Evolutionary conservation across 2,113 vertebrate species (phyloP).

Genomic region (Neogobius melanostomus): DNA sequence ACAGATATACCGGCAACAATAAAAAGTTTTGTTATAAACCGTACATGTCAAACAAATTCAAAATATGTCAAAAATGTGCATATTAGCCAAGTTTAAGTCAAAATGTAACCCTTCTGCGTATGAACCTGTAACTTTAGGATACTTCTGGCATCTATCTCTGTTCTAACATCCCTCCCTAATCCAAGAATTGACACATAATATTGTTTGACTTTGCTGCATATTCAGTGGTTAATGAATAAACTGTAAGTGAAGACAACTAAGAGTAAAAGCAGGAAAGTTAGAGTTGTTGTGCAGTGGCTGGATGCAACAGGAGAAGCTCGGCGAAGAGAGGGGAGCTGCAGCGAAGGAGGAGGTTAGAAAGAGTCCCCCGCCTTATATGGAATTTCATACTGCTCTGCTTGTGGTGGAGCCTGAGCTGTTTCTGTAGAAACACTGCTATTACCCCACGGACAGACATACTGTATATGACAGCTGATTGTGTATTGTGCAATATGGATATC

Average conservation of each 20-base stretch:
- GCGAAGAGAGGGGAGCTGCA: constrained; percentile 33
- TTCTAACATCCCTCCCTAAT: no score
- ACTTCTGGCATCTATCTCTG: no score
- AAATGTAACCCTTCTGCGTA: no score
- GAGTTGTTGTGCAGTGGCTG: constrained; percentile 35
- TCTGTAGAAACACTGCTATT: constrained; percentile 35
- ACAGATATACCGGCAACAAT: no score
- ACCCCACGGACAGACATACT: constrained; percentile 15
- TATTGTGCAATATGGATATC: constrained; percentile 20
- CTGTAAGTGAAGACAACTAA: background rate
- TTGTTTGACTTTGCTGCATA: background rate
- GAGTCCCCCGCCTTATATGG: constrained; percentile 77
- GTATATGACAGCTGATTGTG: constrained; percentile 18
- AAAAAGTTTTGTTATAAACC: no score
- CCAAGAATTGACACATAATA: no score
- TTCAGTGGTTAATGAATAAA: background rate
- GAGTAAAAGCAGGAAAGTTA: constrained; percentile 34
- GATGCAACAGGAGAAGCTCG: constrained; percentile 48
- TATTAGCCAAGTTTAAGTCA: no score
- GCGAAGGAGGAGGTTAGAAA: constrained; percentile 53
- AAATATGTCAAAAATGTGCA: no score
- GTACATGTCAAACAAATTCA: no score
- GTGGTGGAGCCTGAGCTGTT: constrained; percentile 54
- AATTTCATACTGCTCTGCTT: constrained; percentile 62
- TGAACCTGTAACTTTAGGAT: no score